phyloP scores from a whole-genome alignment of 1,140 invertebrate genomes.

The Dinothrombium tinctorium region DNA sequence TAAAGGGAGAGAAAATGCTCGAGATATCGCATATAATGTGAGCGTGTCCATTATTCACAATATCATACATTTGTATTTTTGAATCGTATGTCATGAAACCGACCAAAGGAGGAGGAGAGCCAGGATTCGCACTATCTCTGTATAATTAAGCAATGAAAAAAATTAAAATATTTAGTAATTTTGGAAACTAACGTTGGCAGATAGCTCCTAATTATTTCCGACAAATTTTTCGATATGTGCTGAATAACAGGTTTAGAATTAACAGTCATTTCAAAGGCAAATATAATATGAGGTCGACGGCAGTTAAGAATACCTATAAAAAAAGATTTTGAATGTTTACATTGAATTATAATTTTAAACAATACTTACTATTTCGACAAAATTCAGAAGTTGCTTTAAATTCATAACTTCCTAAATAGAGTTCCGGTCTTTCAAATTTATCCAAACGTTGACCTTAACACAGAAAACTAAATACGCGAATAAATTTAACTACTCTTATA shows the following conservation, averaged over 20 bases:
- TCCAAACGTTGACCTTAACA: conserved; percentile 47
- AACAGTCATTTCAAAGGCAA: conserved; percentile 13
- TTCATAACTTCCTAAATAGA: conserved; percentile 87
- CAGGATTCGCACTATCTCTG: conserved; percentile 7
- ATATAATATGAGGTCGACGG: conserved; percentile 14
- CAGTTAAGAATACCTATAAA: conserved; percentile 7
- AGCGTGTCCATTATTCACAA: conserved; percentile 12
- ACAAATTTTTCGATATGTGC: conserved; percentile 9
- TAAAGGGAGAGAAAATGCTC: conserved; percentile 10
- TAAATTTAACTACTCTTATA: neutral
- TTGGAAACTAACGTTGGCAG: conserved; percentile 5
- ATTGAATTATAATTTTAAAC: neutral
- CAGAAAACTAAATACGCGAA: neutral
- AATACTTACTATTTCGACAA: conserved; percentile 34
- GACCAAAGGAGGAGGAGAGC: conserved; percentile 11
- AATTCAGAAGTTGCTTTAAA: conserved; percentile 92
- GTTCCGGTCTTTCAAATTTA: conserved; percentile 75
- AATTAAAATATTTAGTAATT: neutral
- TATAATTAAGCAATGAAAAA: neutral
- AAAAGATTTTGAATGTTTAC: neutral
- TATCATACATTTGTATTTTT: conserved; percentile 14
- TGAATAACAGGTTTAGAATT: conserved; percentile 13
- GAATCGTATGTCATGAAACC: conserved; percentile 15
- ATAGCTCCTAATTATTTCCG: conserved; percentile 10
- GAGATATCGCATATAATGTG: conserved; percentile 12